Evolutionary conservation across 2,113 vertebrate species (phyloP).

Genomic region (Tringa solitaria): DNA sequence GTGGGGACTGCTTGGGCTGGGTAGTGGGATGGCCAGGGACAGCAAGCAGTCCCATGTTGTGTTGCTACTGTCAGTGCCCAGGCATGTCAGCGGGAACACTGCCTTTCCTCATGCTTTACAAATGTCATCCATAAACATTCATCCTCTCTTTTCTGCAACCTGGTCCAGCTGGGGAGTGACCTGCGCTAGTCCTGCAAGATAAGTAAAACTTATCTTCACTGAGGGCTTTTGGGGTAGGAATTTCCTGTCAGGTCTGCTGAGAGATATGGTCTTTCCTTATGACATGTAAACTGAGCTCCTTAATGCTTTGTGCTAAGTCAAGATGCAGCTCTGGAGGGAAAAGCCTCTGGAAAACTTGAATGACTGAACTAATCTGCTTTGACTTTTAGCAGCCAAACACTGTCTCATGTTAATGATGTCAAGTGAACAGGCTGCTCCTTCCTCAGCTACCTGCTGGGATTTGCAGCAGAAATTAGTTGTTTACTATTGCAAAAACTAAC

Average conservation of each 20-base stretch:
- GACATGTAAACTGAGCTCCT: rapidly evolving
- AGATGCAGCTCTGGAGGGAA: background rate
- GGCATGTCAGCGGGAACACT: background rate
- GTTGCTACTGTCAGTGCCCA: background rate
- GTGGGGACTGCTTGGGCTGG: rapidly evolving
- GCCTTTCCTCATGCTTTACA: background rate
- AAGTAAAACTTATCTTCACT: background rate
- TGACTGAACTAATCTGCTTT: background rate
- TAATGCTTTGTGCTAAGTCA: background rate
- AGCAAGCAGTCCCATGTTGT: rapidly evolving
- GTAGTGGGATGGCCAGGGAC: background rate
- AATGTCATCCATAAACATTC: background rate
- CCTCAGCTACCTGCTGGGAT: background rate
- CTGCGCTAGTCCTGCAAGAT: background rate
- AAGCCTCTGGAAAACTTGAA: background rate
- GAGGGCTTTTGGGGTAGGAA: background rate
- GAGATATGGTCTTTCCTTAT: background rate
- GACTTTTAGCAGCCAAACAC: background rate
- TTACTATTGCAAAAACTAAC: background rate
- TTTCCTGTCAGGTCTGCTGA: background rate
- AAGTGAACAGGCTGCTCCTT: background rate
- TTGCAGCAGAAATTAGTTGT: background rate
- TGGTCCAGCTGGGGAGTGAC: background rate
- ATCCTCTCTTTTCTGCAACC: background rate
- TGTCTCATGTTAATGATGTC: background rate